Evolutionary conservation across 2,113 vertebrate genomes (phyloP), one percentile per base, ranked within the genome.

Genomic region (Neolamprologus falcicula): DNA sequence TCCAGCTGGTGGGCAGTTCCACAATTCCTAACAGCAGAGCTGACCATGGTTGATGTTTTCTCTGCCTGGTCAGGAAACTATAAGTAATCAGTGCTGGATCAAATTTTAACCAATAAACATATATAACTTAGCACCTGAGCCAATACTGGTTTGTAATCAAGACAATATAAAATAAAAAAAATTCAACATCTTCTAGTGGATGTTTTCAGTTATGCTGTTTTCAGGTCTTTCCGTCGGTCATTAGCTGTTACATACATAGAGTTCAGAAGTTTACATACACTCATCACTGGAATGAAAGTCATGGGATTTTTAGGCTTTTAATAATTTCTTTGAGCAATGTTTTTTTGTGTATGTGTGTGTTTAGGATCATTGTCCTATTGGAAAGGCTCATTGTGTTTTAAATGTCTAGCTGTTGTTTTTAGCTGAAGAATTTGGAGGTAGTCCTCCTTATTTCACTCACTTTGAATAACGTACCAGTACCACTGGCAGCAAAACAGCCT

Each of bases 11-110:
- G 71, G 10, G 42, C 68, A 7, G 83, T 92, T 90, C 84, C 90
- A 89, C 89, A 92, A 5, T 82, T 93, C 82, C 82, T 93, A 78
- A 94, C 71, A 7, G 88, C 66, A 28, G 92, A 86, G 3, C 53
- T 53, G 17, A 89, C 80, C 71, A 5, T 4, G 17, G 21, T 7
- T 21, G 59, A 16, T 45, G 73, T 24, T 79, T 86, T 86, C 24
- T 53, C 86, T 81, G 53, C 50, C 86, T 93, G 35, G 40, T 7
- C 5, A 45, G 52, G 12, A 73, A 90, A 47, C 71, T 13, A 3
- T 3, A 55, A 86, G 13, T 26, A 10, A 59, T 83, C 16, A 88
- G 3, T n/a, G 11, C 55, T 86, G n/a, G 7, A 47, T 47, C 21
- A 45, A 47, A 1, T 76, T 73, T 47, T 47, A 17, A 76, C 14